Evolutionary conservation across 2,113 vertebrate species (phyloP).

Genomic region (Okapia johnstoni): DNA sequence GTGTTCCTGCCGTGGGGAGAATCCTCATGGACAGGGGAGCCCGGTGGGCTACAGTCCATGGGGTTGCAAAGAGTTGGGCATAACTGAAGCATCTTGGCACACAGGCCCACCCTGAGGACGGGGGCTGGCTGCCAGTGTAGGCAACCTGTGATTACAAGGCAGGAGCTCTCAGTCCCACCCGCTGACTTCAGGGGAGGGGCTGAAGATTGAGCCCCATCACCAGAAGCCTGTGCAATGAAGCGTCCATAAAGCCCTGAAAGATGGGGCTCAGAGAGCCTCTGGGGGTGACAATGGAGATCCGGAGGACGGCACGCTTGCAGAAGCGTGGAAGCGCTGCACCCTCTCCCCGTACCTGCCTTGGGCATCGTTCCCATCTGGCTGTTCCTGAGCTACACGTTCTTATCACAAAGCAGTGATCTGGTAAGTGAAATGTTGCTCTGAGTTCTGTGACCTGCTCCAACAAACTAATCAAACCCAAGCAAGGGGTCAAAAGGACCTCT

Average conservation of each 20-base stretch:
- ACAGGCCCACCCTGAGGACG: background rate
- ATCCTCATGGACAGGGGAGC: background rate
- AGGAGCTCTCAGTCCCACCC: background rate
- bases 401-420: background rate
- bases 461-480: background rate
- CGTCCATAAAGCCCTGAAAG: background rate
- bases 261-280: background rate
- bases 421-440: background rate
- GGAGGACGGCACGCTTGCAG: background rate
- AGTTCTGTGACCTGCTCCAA: background rate
- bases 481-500: background rate
- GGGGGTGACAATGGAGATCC: background rate
- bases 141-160: background rate
- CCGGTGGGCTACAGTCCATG: background rate
- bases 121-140: background rate
- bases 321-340: background rate
- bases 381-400: background rate
- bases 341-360: background rate
- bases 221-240: background rate
- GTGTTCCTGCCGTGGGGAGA: background rate
- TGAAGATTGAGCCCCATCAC: background rate
- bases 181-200: background rate
- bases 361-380: background rate
- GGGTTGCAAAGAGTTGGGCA: background rate
- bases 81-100: background rate